These are phyloP conservation scores for Orcinus orca DNA, from an alignment of 2,113 vertebrate species.

Conservation along the genomic window DNA sequence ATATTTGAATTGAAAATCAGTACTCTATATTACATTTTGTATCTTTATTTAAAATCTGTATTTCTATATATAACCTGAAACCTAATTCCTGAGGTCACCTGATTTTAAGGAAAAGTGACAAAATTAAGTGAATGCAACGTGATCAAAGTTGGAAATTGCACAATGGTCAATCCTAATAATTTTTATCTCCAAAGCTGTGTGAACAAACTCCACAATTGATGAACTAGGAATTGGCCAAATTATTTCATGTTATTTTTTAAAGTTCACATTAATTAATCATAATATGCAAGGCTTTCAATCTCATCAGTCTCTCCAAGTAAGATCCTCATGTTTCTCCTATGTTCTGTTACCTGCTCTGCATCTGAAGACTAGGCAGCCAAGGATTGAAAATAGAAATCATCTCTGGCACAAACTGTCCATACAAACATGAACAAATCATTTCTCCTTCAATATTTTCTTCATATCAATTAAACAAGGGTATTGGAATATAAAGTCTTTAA, in stretches of 20 bases:
- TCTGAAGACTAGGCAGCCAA: background rate
- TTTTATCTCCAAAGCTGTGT: background rate
- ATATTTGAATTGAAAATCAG: background rate
- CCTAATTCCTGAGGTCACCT: background rate
- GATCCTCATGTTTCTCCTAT: background rate
- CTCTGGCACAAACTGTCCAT: background rate
- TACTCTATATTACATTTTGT: background rate
- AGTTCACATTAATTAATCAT: background rate
- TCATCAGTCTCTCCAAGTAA: background rate
- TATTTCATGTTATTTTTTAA: background rate
- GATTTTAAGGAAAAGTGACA: background rate
- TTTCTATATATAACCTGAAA: background rate
- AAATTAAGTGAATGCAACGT: background rate
- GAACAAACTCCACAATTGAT: background rate
- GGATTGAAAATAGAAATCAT: background rate
- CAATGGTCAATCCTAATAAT: background rate
- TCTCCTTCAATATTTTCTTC: background rate
- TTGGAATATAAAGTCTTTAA: background rate
- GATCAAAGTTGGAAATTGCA: background rate
- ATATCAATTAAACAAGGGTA: background rate
- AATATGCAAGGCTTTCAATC: background rate
- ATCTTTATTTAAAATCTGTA: background rate
- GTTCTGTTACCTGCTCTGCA: background rate
- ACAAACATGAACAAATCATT: background rate
- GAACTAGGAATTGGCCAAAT: background rate